Evolutionary conservation across 1,140 invertebrate genomes (phyloP), one percentile per base, ranked within the genome.

Genomic region (Ostrea edulis): DNA sequence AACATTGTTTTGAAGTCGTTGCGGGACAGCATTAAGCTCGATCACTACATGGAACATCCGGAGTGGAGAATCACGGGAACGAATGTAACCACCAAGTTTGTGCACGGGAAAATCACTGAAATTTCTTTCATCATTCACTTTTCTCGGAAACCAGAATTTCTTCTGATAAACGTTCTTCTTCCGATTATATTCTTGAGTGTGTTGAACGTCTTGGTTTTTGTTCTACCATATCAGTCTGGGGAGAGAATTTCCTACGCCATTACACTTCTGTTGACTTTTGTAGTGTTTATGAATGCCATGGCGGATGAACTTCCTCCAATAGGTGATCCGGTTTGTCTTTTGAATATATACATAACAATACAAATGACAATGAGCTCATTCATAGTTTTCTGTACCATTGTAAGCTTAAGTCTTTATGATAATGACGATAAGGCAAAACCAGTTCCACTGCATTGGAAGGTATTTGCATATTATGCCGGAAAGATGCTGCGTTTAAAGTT

Each of bases 231-330:
- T 7, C 58, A 55, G 4, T 88, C 83, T 11, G 87, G 87, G 2
- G 87, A 88, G 51, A 84, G 87, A 35, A 58, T 88, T 17, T 52
- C 82, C 8, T 88, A 71, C 29, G 20, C 87, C 53, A 58, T 88
- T 0, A 88, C 87, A 17, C 71, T 88, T 25, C 52, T 88, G 20
- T 65, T 88, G 25, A 51, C 87, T 8, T 52, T 85, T 2, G 62
- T 84, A 8, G 87, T 88, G 44, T 88, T 84, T 44, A 25, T 88
- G 5, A 77, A 62, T 25, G 53, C 84, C 82, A 68, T 88, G 11
- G 54, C 87, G 17, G 87, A 88, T 54, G 35, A 85, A 62, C 84
- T 88, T 82, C 87, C 87, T 82, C 83, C 53, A 68, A 87, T 65
- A 82, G 55, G 65, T 12, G 82, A 87, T 65, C 77, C 86, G 22